Evolutionary conservation across 2,888 invertebrate genomes (phyloP).

Genomic region (Villa cingulata): DNA sequence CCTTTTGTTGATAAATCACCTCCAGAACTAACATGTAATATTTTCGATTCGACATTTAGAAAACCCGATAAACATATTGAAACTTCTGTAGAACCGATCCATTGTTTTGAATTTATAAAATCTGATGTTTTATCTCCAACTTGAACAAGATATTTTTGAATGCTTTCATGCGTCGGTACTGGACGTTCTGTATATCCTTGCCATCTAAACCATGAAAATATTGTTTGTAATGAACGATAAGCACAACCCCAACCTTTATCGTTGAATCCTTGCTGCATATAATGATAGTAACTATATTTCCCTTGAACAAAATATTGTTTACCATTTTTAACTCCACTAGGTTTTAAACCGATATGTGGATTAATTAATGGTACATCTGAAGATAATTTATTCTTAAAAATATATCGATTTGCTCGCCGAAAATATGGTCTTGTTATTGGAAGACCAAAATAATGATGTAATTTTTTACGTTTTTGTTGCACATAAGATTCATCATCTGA

Average conservation of each 20-base stretch:
- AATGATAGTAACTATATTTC: slow-evolving; percentile 87
- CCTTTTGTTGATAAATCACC: slow-evolving; percentile 66
- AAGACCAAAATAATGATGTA: slow-evolving; percentile 61
- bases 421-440: slow-evolving; percentile 58
- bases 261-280: slow-evolving; percentile 86
- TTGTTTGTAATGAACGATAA: slow-evolving; percentile 90
- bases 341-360: slow-evolving; percentile 49
- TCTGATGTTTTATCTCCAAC: slow-evolving; percentile 81
- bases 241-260: slow-evolving; percentile 99
- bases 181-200: slow-evolving; percentile 68
- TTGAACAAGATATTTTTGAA: slow-evolving; percentile 86
- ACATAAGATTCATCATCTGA: slow-evolving; percentile 56
- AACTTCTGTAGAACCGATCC: slow-evolving; percentile 98
- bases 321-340: slow-evolving; percentile 36
- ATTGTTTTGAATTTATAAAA: slow-evolving; percentile 83
- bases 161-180: slow-evolving; percentile 70
- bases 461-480: slow-evolving; percentile 41
- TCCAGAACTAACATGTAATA: slow-evolving; percentile 75
- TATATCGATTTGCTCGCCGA: slow-evolving; percentile 53
- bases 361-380: slow-evolving; percentile 45
- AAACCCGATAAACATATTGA: slow-evolving; percentile 79
- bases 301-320: slow-evolving; percentile 57
- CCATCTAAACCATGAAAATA: slow-evolving; percentile 88
- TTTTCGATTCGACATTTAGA: slow-evolving; percentile 60
- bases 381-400: slow-evolving; percentile 38